phyloP scores from a whole-genome alignment of 92 coral and sea anemone species.

The Pocillopora meandrina region DNA sequence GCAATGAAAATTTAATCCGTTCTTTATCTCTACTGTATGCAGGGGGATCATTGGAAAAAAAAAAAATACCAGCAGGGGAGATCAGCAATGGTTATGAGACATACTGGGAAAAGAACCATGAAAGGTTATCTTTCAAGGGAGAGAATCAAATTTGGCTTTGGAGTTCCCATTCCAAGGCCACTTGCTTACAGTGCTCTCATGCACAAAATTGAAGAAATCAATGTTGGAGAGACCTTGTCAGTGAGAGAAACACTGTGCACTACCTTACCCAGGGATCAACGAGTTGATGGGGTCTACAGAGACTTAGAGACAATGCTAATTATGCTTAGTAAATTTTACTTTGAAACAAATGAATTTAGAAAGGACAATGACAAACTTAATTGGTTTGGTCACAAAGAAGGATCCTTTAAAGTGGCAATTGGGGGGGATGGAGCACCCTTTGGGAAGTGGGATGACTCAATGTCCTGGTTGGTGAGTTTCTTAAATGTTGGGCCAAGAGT shows the following conservation, averaged over 20 bases:
- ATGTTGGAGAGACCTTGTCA: slow-evolving; percentile 53
- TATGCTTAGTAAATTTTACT: slow-evolving; percentile 41
- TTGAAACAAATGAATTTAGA: slow-evolving; percentile 54
- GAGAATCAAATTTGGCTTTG: slow-evolving; percentile 42
- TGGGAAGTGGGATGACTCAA: slow-evolving; percentile 54
- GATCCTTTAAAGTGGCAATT: slow-evolving; percentile 61
- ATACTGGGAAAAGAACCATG: slow-evolving; percentile 49
- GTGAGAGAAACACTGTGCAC: slow-evolving; percentile 34
- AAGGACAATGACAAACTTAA: slow-evolving; percentile 47
- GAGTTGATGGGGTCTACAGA: slow-evolving; percentile 59
- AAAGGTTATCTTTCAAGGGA: slow-evolving; percentile 47
- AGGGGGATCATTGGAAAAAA: slow-evolving; percentile 57
- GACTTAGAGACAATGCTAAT: slow-evolving; percentile 48
- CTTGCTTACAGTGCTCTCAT: slow-evolving; percentile 50
- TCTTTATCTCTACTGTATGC: slow-evolving; percentile 66
- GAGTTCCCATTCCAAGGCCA: slow-evolving; percentile 47
- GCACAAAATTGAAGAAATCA: slow-evolving; percentile 28
- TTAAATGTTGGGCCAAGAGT: slow-evolving; percentile 70
- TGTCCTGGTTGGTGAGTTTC: slow-evolving; percentile 43
- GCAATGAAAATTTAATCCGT: slow-evolving; percentile 39
- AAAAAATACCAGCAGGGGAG: slow-evolving; percentile 61
- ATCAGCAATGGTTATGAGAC: slow-evolving; percentile 45
- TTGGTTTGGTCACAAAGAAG: slow-evolving; percentile 60
- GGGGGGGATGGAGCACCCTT: slow-evolving; percentile 68
- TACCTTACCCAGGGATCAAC: slow-evolving; percentile 43